A percentile compares a stretch with the other conserved stretches of the same genome.
Conservation (phyloP, 2,113 vertebrate genomes). For the Toxostoma redivivum region DNA sequence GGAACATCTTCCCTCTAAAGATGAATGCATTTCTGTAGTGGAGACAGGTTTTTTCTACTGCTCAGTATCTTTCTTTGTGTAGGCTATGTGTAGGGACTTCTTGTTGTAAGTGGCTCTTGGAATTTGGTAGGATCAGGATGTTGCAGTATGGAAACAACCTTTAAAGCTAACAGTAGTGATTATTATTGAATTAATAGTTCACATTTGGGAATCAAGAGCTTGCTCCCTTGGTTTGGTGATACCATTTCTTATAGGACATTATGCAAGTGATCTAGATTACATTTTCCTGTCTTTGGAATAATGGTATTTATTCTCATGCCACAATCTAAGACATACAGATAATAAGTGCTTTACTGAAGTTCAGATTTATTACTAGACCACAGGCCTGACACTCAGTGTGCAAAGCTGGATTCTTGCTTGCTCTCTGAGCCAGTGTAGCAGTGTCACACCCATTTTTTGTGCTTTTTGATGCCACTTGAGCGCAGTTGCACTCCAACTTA, state of each 20-base stretch:
- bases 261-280: neutral
- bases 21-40: neutral
- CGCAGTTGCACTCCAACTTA: neutral
- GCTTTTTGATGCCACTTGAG: neutral
- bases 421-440: neutral
- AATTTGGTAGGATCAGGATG: neutral
- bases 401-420: neutral
- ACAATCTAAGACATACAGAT: neutral
- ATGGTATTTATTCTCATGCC: neutral
- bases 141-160: neutral
- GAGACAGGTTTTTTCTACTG: neutral
- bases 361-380: neutral
- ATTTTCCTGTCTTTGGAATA: neutral
- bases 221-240: neutral
- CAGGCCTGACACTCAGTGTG: neutral
- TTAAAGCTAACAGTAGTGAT: neutral
- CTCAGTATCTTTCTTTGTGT: neutral
- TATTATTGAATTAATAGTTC: neutral
- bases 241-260: neutral
- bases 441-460: neutral
- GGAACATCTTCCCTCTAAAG: neutral
- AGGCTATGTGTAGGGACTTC: neutral
- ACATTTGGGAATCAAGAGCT: neutral
- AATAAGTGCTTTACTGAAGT: neutral
- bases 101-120: neutral